Percentiles rank a stretch among this genome's conserved stretches.
phyloP scores from a whole-genome alignment of 1,140 invertebrate species.

The Diabrotica virgifera region DNA sequence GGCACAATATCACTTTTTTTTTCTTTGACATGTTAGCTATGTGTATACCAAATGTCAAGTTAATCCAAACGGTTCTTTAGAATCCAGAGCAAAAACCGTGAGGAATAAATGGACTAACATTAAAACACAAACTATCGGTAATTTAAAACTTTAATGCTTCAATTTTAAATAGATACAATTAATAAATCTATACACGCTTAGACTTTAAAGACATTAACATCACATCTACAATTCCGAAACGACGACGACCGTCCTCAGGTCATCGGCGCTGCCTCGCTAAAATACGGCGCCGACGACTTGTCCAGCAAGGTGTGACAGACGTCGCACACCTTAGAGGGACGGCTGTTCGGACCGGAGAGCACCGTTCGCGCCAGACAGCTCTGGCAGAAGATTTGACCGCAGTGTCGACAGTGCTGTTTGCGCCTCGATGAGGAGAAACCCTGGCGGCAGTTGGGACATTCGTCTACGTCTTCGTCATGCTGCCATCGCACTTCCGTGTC shows the following conservation, averaged over 20 bases:
- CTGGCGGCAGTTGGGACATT: constrained; percentile 81
- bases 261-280: constrained; percentile 76
- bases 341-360: constrained; percentile 79
- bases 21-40: too few species aligned
- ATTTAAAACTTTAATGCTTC: background rate
- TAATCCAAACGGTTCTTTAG: too few species aligned
- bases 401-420: constrained; percentile 90
- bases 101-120: too few species aligned
- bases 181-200: constrained; percentile 2
- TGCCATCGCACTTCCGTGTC: constrained; percentile 95
- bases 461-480: constrained; percentile 91
- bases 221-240: background rate
- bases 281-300: constrained; percentile 90
- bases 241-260: constrained; percentile 19
- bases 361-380: constrained; percentile 81
- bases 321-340: constrained; percentile 87
- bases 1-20: too few species aligned
- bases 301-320: constrained; percentile 96
- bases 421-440: constrained; percentile 53
- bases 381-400: constrained; percentile 91
- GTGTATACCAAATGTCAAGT: too few species aligned
- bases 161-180: background rate
- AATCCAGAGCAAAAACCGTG: too few species aligned
- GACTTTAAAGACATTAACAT: constrained; percentile 12
- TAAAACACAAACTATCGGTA: background rate